Evolutionary conservation across 1,140 invertebrate genomes (phyloP).

Genomic region (Drosophila orosa): DNA sequence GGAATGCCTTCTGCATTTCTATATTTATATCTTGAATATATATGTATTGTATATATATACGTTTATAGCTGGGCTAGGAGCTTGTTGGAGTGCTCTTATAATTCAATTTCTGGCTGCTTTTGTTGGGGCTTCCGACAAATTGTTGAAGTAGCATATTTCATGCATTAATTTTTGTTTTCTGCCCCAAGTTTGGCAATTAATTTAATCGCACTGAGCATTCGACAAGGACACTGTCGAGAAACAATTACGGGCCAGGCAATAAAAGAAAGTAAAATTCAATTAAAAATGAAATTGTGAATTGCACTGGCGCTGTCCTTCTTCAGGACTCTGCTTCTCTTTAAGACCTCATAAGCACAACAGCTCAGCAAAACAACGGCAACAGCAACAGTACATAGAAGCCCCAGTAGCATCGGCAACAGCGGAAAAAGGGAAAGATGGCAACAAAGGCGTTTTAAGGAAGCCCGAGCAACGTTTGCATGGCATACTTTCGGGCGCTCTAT

Average conservation of each 20-base stretch:
- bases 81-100: constrained; percentile 50
- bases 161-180: constrained; percentile 58
- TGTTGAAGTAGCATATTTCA: constrained; percentile 64
- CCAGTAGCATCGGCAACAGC: not conserved
- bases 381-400: not conserved
- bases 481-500: constrained; percentile 58
- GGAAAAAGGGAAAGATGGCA: not conserved
- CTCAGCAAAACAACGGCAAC: constrained; percentile 9
- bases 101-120: constrained; percentile 66
- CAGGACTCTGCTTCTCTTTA: constrained; percentile 15
- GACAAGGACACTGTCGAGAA: constrained; percentile 43
- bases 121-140: constrained; percentile 60
- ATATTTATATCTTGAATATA: constrained; percentile 22
- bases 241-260: constrained; percentile 50
- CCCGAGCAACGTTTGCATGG: constrained; percentile 23
- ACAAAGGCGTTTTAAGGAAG: constrained; percentile 10
- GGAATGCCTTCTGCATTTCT: constrained; percentile 43
- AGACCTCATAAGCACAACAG: constrained; percentile 2
- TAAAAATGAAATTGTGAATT: constrained; percentile 45
- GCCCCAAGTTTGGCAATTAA: constrained; percentile 68
- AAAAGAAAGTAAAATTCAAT: constrained; percentile 47
- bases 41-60: constrained; percentile 6
- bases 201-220: constrained; percentile 50
- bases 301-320: constrained; percentile 16
- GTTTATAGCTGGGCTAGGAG: constrained; percentile 8